Conservation (phyloP, 2,797 vertebrate genomes). For the Sebastes nivosus region DNA sequence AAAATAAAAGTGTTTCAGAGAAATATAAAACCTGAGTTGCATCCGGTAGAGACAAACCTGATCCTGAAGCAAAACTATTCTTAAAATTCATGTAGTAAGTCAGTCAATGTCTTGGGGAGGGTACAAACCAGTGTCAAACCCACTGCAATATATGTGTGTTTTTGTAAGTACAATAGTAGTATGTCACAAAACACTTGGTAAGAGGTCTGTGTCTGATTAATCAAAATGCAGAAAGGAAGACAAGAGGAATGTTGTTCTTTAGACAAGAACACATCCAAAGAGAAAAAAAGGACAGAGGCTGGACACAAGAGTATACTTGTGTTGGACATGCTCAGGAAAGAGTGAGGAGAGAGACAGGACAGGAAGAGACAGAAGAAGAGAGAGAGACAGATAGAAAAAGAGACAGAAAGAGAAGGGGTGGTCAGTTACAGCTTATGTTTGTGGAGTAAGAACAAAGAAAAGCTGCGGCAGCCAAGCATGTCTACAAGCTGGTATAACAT, state of each 20-base stretch:
- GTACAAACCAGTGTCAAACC: constrained; percentile 46
- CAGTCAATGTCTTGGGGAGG: neutral
- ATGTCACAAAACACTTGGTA: constrained; percentile 44
- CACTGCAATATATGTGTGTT: constrained; percentile 11
- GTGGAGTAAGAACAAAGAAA: constrained; percentile 79
- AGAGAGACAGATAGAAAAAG: constrained; percentile 6
- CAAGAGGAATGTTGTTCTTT: constrained; percentile 42
- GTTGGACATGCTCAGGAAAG: constrained; percentile 72
- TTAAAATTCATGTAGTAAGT: neutral
- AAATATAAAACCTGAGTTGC: neutral
- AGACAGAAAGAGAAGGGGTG: constrained; percentile 49
- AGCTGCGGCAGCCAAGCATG: constrained; percentile 91
- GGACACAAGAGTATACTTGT: constrained; percentile 57
- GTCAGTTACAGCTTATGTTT: constrained; percentile 85
- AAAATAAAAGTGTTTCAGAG: constrained; percentile 5
- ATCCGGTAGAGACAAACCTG: neutral
- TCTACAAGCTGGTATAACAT: constrained; percentile 86
- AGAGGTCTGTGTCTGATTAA: constrained; percentile 56
- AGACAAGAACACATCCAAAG: constrained; percentile 55
- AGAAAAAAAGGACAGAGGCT: constrained; percentile 40
- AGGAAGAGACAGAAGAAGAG: neutral
- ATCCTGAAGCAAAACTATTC: neutral
- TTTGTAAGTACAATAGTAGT: constrained; percentile 43
- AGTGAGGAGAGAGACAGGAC: constrained; percentile 16
- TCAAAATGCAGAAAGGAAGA: constrained; percentile 73